These are phyloP conservation scores for Cygnus olor DNA, from an alignment of 2,797 vertebrate species.

Conservation along the genomic window DNA sequence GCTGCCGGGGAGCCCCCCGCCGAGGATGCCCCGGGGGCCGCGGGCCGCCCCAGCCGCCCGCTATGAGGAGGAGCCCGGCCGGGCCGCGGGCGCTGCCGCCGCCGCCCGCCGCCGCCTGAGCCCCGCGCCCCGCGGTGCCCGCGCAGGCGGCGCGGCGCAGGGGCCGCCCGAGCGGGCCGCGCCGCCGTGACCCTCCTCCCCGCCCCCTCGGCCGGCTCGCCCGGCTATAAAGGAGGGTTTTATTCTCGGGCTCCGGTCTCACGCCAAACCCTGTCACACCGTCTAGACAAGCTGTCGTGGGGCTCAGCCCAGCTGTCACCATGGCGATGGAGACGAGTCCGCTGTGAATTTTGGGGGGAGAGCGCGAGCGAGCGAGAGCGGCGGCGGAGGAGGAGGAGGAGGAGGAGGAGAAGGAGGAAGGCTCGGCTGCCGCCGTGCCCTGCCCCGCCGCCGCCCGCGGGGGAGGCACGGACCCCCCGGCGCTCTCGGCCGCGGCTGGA, in stretches of 20 bases:
- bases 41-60: slow-evolving; percentile 63
- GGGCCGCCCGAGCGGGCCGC: slow-evolving; percentile 27
- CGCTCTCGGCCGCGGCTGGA: background rate
- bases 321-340: slow-evolving; percentile 90
- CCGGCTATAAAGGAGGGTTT: slow-evolving; percentile 76
- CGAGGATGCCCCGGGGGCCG: slow-evolving; percentile 8
- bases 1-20: slow-evolving; percentile 75
- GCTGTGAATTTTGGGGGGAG: slow-evolving; percentile 84
- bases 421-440: background rate
- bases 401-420: slow-evolving; percentile 53
- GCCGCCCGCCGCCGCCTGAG: slow-evolving; percentile 11
- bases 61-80: background rate
- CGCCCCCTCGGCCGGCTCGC: slow-evolving; percentile 31
- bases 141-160: background rate
- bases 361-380: slow-evolving; percentile 18
- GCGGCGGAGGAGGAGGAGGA: background rate
- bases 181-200: slow-evolving; percentile 36
- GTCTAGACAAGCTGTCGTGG: slow-evolving; percentile 85
- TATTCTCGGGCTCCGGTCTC: slow-evolving; percentile 84
- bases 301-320: slow-evolving; percentile 87
- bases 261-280: slow-evolving; percentile 85
- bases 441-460: background rate
- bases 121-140: slow-evolving; percentile 6
- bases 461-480: background rate
- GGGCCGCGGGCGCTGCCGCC: background rate